Conservation (phyloP, 2,113 vertebrate genomes). For the Pituophis catenifer region DNA sequence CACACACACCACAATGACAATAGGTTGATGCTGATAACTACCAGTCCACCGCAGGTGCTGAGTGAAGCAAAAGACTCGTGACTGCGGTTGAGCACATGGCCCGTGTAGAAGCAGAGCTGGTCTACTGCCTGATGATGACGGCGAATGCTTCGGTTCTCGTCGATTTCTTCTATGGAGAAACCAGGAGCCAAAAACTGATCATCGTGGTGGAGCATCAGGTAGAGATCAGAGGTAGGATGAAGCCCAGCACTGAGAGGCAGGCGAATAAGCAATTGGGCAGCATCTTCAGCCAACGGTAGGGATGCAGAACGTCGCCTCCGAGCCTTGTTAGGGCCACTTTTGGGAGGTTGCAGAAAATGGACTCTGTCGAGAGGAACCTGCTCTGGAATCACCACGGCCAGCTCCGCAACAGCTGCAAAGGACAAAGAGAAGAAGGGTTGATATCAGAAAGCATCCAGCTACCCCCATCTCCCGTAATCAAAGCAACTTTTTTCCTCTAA, state of each 20-base stretch:
- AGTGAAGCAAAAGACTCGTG: conserved; percentile 79
- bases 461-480: neutral
- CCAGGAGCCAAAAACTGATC: conserved; percentile 76
- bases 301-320: conserved; percentile 29
- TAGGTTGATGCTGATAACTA: conserved; percentile 60
- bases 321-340: conserved; percentile 26
- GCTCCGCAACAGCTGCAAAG: conserved; percentile 65
- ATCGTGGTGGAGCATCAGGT: conserved; percentile 80
- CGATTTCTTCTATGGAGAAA: conserved; percentile 81
- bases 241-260: conserved; percentile 70
- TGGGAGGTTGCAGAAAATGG: conserved; percentile 71
- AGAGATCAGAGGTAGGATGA: conserved; percentile 74
- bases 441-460: neutral
- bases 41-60: conserved; percentile 89
- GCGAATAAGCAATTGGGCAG: conserved; percentile 72
- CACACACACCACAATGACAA: too few relatives aligned
- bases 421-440: conserved; percentile 40
- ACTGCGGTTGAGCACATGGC: conserved; percentile 80
- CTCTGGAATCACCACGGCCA: conserved; percentile 81
- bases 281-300: conserved; percentile 18
- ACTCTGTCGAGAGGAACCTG: conserved; percentile 74
- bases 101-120: conserved; percentile 85
- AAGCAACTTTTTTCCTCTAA: too few relatives aligned
- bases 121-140: conserved; percentile 44
- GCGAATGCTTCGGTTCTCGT: conserved; percentile 33